Evolutionary conservation across 2,797 vertebrate species (phyloP).

Genomic region (Acanthiza pusilla): DNA sequence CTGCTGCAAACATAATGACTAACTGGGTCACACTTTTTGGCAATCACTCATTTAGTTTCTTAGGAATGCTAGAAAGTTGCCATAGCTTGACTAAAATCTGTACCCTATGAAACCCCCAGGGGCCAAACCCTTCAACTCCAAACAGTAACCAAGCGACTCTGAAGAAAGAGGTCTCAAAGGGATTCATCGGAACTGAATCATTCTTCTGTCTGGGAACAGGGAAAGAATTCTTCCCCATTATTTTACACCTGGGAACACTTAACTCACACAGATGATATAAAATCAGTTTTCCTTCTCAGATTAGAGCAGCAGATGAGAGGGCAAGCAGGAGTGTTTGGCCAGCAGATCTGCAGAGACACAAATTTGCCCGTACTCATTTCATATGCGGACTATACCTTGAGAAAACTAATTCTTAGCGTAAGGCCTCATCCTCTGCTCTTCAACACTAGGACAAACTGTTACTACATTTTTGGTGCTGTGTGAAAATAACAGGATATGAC

Average conservation of each 20-base stretch:
- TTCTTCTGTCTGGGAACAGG: not conserved
- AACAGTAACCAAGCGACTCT: not conserved
- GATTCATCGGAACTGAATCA: constrained; percentile 17
- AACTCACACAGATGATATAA: not conserved
- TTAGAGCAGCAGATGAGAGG: not conserved
- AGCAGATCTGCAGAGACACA: not conserved
- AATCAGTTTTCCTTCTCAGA: not conserved
- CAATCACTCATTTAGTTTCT: not conserved
- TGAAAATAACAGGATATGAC: not conserved
- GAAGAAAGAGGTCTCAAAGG: not conserved
- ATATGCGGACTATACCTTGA: not conserved
- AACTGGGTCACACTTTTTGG: not conserved
- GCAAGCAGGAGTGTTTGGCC: not conserved
- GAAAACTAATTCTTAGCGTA: not conserved
- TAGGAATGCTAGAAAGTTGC: not conserved
- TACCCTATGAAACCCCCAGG: not conserved
- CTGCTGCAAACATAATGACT: not conserved
- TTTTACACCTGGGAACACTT: constrained; percentile 20
- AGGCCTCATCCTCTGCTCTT: not conserved
- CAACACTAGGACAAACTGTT: not conserved
- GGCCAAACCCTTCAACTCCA: not conserved
- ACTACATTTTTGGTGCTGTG: not conserved
- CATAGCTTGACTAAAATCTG: not conserved
- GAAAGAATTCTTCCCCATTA: not conserved
- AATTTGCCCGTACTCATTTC: not conserved